Base-by-base conservation (phyloP, 2,888 invertebrate species). In the Macrosoma leucophasiata region DNA sequence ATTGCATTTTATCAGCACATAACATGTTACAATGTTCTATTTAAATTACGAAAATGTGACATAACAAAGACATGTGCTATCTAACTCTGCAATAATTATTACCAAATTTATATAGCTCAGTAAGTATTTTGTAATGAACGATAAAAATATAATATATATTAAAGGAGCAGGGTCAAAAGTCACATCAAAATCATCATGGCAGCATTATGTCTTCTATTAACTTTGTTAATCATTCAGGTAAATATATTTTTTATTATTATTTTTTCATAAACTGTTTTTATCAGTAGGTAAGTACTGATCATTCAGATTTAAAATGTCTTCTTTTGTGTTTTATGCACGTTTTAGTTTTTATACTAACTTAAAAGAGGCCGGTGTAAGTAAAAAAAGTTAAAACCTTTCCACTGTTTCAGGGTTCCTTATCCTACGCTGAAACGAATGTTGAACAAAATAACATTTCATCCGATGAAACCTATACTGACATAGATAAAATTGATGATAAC, bases 201-300 rank as follows among this genome's bases (percentile, higher is more conserved):
- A 47, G 55, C 62, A 27, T 49, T 61, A 42, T 65, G 65, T 59
- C 51, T 78, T 49, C 48, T 73, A 47, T 44, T 81, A 51, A 69
- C 63, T 36, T 50, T n/a, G n/a, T n/a, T 79, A 48, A 48, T 73
- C 23, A 48, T 73, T 38, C 78, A 79, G 79, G 81, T 79, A 71
- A 70, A 36, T 35, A 31, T 25, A 5, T 3, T 8, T 8, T 15
- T 15, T n/a, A 5, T 22, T 9, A 9, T 14, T 27, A 4, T 2
- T 13, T 21, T 15, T 13, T 2, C n/a, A n/a, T n/a, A n/a, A n/a
- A n/a, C n/a, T n/a, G n/a, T n/a, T n/a, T n/a, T n/a, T n/a, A n/a
- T n/a, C n/a, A n/a, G n/a, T n/a, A n/a, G n/a, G n/a, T n/a, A n/a
- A n/a, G n/a, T n/a, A n/a, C n/a, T n/a, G n/a, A n/a, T n/a, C n/a